Evolutionary conservation across 2,888 invertebrate genomes (phyloP), one percentile per base, ranked within the genome.

Genomic region (Hydrotaea diabolus): DNA sequence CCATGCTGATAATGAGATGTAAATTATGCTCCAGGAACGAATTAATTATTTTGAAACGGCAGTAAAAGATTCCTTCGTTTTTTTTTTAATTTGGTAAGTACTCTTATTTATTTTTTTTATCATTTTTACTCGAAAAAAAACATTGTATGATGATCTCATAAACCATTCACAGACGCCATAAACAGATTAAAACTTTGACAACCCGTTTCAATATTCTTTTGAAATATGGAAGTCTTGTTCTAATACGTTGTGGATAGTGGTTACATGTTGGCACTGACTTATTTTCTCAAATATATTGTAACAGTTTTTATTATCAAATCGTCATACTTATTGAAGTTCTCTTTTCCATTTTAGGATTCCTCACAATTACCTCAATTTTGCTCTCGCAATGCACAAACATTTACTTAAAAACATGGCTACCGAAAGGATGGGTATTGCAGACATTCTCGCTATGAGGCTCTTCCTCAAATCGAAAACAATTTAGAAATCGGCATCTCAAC

Each of bases 101-200:
- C n/a, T n/a, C n/a, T n/a, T n/a, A n/a, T n/a, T n/a, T n/a, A n/a
- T n/a, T 31, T 31, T 31, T 2, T 31, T 31, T 31, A 31, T 4
- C 31, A 31, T 31, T 4, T n/a, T 31, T 4, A 31, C 31, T 31
- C 31, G 31, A 7, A 31, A 31, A 4, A 31, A 2, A 4, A 31
- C 7, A 31, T 31, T 31, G 7, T 31, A 2, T 91, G 91, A 91
- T 90, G 91, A 91, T 86, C 76, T 86, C 86, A 78, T 90, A 91
- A 91, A 90, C 90, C 91, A 91, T 91, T 91, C 91, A 90, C 91
- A 90, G 91, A 91, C 91, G 85, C 86, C 87, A 90, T 88, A 90
- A 31, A 88, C 87, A 90, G 87, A 74, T 87, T 80, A 82, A 79
- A 86, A 86, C 87, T 49, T 39, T 82, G 90, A 83, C 86, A 87